Base-by-base conservation (phyloP, 2,888 invertebrate genomes). In the Drymonia ruficornis region DNA sequence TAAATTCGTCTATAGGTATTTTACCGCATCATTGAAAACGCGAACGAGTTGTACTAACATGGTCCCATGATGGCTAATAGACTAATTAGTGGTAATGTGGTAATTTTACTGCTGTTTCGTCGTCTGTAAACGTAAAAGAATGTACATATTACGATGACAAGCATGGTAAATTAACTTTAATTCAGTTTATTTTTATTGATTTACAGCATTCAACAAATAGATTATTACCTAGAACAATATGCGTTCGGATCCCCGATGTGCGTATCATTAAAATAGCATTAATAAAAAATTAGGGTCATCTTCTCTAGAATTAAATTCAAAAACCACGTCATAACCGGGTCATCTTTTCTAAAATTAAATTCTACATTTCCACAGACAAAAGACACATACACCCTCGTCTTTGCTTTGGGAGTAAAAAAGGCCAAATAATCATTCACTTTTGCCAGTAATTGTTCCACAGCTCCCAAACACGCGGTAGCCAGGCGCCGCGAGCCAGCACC, bases 401-500 rank as follows among this genome's bases (percentile, higher is more conserved):
- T 63, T 49, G 13, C 48, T 60, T 60, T 55, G n/a, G n/a, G n/a
- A n/a, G 36, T 36, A 1, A 50, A 36, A 47, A 48, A 44, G 16
- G 15, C 16, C 40, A 16, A 16, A 40, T 19, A 13, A 43, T 19
- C 43, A 29, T 44, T 53, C 49, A 18, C 44, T 45, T 45, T 51
- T 51, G 55, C 47, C 40, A 36, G 52, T 53, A 47, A 43, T 43
- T 43, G 19, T 43, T 56, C 51, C 23, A 38, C 50, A 44, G 44
- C 12, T 63, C 48, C 46, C 49, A 15, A 60, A 56, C 63, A 62
- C 57, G 56, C 60, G 63, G 64, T 57, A 64, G 60, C 59, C 66
- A 47, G 56, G 49, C 52, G 54, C 36, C 51, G 53, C 59, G 57
- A 52, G 57, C 60, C 69, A 72, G 69, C 72, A 61, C 81, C 81